Evolutionary conservation across 2,113 vertebrate genomes (phyloP), one percentile per base, ranked within the genome.

Genomic region (Trogon melanurus): DNA sequence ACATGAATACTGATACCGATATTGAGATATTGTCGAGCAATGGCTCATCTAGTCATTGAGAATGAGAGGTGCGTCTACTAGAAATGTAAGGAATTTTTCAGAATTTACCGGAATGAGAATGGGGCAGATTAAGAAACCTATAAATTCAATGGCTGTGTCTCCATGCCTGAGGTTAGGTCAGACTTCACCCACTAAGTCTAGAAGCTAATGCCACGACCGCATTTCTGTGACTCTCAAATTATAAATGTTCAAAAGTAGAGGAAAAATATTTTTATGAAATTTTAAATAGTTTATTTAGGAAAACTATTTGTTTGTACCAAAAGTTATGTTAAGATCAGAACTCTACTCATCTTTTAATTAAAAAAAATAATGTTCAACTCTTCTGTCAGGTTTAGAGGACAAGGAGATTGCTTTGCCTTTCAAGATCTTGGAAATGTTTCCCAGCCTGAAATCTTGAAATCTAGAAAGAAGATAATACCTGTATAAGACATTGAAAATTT

Each of bases 21-120:
- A 54, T 18, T 74, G 32, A 70, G 23, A 57, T 17, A 70, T 36
- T 4, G 5, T 20, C 67, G 74, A 69, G 13, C 34, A 45, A 41
- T 16, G 16, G 41, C 18, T 92, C 5, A 1, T 45, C 34, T 29
- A 25, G 41, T 54, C 7, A 32, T 3, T 10, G 14, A 0, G 2
- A 73, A 56, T 20, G 36, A 74, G 16, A 74, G 10, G 2, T 51
- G 22, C 11, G 12, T 70, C 20, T 29, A n/a, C 13, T 57, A 47
- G 54, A 83, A 95, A 70, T 22, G 5, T 9, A 30, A 57, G 29
- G 29, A 60, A 1, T 75, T 88, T 29, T 75, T 85, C 34, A 15
- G 36, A 70, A 58, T 84, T 89, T 57, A 65, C 27, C 56, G n/a
- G 58, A 53, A 67, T 14, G 15, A 73, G 30, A 76, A 34, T 26